A percentile compares a stretch with the other conserved stretches of the same genome.
phyloP scores from a whole-genome alignment of 2,888 invertebrate genomes.

The Clepsis dumicolana region DNA sequence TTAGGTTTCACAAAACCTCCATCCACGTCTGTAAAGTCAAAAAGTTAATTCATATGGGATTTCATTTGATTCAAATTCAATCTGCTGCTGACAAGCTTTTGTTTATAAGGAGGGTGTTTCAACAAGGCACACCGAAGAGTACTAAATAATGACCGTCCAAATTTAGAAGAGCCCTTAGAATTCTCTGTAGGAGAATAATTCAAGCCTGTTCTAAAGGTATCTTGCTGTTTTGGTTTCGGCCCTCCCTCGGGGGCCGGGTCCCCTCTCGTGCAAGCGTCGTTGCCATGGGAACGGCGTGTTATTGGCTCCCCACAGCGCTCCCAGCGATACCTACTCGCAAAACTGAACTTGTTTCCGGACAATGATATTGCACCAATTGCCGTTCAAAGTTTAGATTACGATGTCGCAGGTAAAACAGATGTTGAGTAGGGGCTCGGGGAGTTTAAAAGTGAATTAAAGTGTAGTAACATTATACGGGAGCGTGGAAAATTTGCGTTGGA shows the following conservation, averaged over 20 bases:
- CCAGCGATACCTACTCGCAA: slow-evolving; percentile 59
- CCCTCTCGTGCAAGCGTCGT: slow-evolving; percentile 71
- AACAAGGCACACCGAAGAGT: slow-evolving; percentile 52
- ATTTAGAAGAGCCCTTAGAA: slow-evolving; percentile 48
- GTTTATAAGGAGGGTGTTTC: slow-evolving; percentile 54
- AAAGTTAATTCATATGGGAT: slow-evolving; percentile 12
- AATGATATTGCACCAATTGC: slow-evolving; percentile 50
- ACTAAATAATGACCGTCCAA: slow-evolving; percentile 62
- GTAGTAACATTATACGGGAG: slow-evolving; percentile 9
- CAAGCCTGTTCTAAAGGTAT: slow-evolving; percentile 61
- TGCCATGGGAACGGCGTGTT: slow-evolving; percentile 78
- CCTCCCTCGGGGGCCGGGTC: slow-evolving; percentile 68
- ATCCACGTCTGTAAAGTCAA: not conserved
- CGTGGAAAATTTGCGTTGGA: not conserved
- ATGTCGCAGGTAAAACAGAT: slow-evolving; percentile 42
- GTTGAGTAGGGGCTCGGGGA: slow-evolving; percentile 33
- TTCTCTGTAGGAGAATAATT: slow-evolving; percentile 44
- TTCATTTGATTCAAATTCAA: slow-evolving; percentile 18
- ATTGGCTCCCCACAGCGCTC: slow-evolving; percentile 78
- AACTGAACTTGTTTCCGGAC: slow-evolving; percentile 53
- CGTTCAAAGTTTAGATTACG: slow-evolving; percentile 46
- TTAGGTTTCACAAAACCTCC: not conserved
- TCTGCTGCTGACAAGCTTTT: slow-evolving; percentile 50
- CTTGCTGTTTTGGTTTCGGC: slow-evolving; percentile 70
- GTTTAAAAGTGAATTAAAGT: slow-evolving; percentile 37